phyloP scores from a whole-genome alignment of 2,797 vertebrate genomes.

The Protonibea diacanthus region DNA sequence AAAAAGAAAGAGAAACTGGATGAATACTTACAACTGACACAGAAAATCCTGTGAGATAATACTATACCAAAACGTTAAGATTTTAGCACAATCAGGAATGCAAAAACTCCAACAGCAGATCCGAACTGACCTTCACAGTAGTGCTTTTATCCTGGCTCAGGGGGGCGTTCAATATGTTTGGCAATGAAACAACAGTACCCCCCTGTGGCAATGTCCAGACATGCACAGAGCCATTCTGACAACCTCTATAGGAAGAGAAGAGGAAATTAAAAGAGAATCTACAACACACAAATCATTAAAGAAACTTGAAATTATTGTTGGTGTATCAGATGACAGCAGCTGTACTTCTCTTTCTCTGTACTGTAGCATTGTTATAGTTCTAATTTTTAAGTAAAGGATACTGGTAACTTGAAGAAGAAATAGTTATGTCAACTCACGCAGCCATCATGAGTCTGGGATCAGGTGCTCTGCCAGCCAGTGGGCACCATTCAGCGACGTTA shows the following conservation, averaged over 20 bases:
- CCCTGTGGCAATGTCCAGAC: constrained; percentile 88
- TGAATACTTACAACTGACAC: neutral
- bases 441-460: constrained; percentile 87
- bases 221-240: constrained; percentile 87
- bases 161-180: constrained; percentile 76
- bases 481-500: constrained; percentile 85
- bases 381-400: neutral
- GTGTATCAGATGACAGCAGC: neutral
- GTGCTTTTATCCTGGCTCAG: constrained; percentile 75
- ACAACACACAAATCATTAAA: neutral
- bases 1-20: constrained; percentile 29
- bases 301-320: neutral
- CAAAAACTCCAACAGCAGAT: constrained; percentile 10
- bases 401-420: neutral
- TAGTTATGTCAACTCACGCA: constrained; percentile 75
- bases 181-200: constrained; percentile 78
- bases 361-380: neutral
- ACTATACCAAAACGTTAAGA: neutral
- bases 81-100: neutral
- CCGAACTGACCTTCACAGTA: constrained; percentile 77
- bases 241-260: constrained; percentile 77
- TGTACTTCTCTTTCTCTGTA: neutral
- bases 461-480: constrained; percentile 79
- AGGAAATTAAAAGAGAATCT: neutral
- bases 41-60: neutral